Evolutionary conservation across 1,140 invertebrate genomes (phyloP).

Genomic region (Homalodisca vitripennis): DNA sequence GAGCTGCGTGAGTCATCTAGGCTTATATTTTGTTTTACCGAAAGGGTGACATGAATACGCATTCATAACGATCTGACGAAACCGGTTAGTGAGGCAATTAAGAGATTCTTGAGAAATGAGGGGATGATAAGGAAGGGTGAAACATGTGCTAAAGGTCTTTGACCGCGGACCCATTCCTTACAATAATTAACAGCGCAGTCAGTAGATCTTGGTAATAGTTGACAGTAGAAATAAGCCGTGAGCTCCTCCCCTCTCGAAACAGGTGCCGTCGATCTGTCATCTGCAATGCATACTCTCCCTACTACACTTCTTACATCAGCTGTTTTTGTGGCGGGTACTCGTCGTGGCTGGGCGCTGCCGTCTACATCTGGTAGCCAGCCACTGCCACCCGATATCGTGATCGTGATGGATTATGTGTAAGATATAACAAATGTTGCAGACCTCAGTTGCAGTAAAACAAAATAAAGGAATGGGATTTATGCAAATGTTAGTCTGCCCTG

Average conservation of each 20-base stretch:
- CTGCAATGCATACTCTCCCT: not conserved
- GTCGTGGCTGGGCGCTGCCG: no score
- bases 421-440: no score
- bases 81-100: not conserved
- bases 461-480: no score
- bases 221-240: not conserved
- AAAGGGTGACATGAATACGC: not conserved
- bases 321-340: not conserved
- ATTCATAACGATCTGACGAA: not conserved
- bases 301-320: not conserved
- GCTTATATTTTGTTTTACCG: no score
- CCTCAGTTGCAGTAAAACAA: no score
- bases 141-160: not conserved
- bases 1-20: no score
- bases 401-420: no score
- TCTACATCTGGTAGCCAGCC: not conserved
- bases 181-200: not conserved
- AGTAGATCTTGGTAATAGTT: not conserved
- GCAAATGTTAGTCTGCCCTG: no score
- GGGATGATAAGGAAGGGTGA: no score
- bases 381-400: not conserved
- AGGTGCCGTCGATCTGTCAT: conserved; percentile 4
- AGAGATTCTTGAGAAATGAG: no score
- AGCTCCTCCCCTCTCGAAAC: not conserved
- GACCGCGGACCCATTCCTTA: not conserved